phyloP scores from a whole-genome alignment of 2,888 invertebrate genomes.

The Hypomecis atomaria region DNA sequence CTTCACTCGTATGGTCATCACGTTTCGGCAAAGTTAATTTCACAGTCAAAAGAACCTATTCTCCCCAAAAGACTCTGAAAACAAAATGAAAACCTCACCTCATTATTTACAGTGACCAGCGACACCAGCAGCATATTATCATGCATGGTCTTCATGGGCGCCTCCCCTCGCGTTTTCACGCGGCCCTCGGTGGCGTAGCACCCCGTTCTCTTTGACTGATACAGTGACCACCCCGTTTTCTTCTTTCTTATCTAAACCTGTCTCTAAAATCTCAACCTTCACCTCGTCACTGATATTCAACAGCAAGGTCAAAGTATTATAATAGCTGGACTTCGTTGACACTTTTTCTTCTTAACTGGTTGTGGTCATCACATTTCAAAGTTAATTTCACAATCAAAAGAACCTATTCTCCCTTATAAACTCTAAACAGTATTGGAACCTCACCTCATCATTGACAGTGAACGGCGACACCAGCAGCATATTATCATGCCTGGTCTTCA shows the following conservation, averaged over 20 bases:
- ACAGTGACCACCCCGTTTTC: constrained; percentile 66
- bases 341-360: too few relatives aligned
- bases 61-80: background rate
- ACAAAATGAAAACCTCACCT: constrained; percentile 66
- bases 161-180: constrained; percentile 84
- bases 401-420: background rate
- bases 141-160: constrained; percentile 70
- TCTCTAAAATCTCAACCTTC: too few relatives aligned
- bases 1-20: too few relatives aligned
- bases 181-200: constrained; percentile 84
- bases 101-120: constrained; percentile 67
- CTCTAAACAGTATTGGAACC: constrained; percentile 16
- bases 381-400: too few relatives aligned
- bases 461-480: constrained; percentile 73
- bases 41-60: too few relatives aligned
- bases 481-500: constrained; percentile 64
- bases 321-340: too few relatives aligned
- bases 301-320: too few relatives aligned
- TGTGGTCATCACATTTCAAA: too few relatives aligned
- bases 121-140: constrained; percentile 71
- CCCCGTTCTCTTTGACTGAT: constrained; percentile 59
- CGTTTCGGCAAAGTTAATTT: too few relatives aligned
- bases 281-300: too few relatives aligned
- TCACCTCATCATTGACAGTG: constrained; percentile 68
- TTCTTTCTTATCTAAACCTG: constrained; percentile 67